Conservation (phyloP, 2,113 vertebrate genomes). For the Aegithalos caudatus region DNA sequence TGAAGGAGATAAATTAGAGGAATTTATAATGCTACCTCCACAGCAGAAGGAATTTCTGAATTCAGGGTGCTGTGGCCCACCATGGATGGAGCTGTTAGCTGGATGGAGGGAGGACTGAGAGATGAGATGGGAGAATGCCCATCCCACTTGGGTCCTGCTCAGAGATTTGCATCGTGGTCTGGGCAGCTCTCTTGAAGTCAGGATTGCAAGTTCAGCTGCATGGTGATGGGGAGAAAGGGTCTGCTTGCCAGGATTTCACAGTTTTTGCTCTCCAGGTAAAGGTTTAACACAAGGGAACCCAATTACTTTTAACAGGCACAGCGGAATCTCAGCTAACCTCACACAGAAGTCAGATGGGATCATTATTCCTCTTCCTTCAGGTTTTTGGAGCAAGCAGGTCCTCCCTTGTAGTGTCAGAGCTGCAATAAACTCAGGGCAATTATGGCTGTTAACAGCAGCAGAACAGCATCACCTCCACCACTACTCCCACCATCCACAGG, state of each 20-base stretch:
- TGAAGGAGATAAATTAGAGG: background rate
- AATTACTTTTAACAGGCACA: background rate
- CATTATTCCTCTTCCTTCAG: background rate
- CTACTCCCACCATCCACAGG: rapidly evolving
- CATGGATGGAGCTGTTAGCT: background rate
- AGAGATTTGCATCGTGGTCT: background rate
- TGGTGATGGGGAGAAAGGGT: background rate
- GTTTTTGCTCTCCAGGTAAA: background rate
- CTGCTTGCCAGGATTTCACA: background rate
- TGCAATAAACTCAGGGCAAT: background rate
- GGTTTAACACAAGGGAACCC: background rate
- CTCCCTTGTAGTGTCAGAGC: background rate
- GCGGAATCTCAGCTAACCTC: background rate
- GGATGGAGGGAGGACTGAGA: background rate
- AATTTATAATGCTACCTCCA: background rate
- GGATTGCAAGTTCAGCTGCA: background rate
- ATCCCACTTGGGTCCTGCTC: background rate
- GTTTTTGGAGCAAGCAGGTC: background rate
- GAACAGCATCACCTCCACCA: background rate
- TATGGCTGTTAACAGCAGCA: background rate
- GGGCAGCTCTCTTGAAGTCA: background rate
- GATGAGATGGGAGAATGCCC: background rate
- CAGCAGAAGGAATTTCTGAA: background rate
- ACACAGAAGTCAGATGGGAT: background rate
- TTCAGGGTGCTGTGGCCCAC: background rate